Base-by-base conservation (phyloP, 2,888 invertebrate genomes). In the Chrysotoxum bicinctum region DNA sequence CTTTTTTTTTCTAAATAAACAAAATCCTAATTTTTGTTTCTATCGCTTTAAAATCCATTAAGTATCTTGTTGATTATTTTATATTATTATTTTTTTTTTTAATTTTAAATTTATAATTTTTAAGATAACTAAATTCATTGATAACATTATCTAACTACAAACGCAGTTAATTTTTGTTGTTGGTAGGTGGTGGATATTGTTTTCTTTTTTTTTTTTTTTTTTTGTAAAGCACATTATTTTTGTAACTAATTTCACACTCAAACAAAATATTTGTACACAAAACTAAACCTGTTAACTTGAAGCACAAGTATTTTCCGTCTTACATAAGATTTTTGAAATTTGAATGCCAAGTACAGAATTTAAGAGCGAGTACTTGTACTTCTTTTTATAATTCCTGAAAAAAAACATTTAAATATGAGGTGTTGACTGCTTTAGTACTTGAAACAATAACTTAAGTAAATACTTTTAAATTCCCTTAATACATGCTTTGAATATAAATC, bases 61-160 rank as follows among this genome's bases (percentile, higher is more conserved):
- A 9, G 1, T 21, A 14, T 8, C 23, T 45, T 54, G 6, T 62
- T 50, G 3, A 10, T 21, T 52, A 21, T 52, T 45, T 35, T 19
- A 19, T 45, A 26, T n/a, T 26, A 8, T 23, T 35, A 19, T 14
- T 7, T 48, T 19, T 54, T 54, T 26, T 37, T 62, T 6, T 48
- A 40, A 62, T 48, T 50, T 48, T n/a, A 26, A 56, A 37, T 32
- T 50, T 66, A 9, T 32, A 52, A 54, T 32, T 54, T 37, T 9
- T 23, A 3, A 32, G 1, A 45, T 32, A 60, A 37, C 30, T 43
- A 16, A 52, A 58, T 40, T 35, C 14, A 64, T 50, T 21, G 16
- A 58, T 16, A 21, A 23, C 32, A 50, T 30, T 16, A 73, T 74
- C 60, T 74, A 80, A 73, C 73, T 80, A 68, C 66, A 35, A 72